Evolutionary conservation across 2,888 invertebrate species (phyloP).

Genomic region (Himalopsyche tibetana): DNA sequence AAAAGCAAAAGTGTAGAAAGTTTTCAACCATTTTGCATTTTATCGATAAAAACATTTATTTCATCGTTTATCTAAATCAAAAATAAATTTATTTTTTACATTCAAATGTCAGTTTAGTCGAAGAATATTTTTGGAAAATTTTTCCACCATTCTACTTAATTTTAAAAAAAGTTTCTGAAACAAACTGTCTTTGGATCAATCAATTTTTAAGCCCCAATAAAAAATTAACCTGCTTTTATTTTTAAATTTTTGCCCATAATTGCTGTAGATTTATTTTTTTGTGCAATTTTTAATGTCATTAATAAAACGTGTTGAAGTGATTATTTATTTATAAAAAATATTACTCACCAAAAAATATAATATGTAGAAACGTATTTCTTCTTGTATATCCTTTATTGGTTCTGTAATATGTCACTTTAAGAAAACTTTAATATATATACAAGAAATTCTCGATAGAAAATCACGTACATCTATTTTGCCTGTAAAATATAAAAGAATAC

Average conservation of each 20-base stretch:
- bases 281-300: too few species aligned
- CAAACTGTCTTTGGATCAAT: too few species aligned
- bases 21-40: conserved; percentile 5
- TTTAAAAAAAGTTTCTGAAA: too few species aligned
- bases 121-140: too few species aligned
- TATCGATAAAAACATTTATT: conserved; percentile 17
- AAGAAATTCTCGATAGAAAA: background rate
- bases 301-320: too few species aligned
- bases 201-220: too few species aligned
- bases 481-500: conserved; percentile 32
- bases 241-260: too few species aligned
- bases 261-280: too few species aligned
- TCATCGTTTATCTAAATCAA: background rate
- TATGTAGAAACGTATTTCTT: background rate
- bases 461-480: conserved; percentile 6
- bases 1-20: conserved; percentile 56
- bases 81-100: too few species aligned
- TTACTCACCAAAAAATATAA: background rate
- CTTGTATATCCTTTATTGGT: conserved; percentile 24
- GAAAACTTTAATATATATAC: background rate
- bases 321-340: background rate
- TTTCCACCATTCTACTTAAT: too few species aligned
- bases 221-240: too few species aligned
- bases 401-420: background rate
- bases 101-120: too few species aligned